These are phyloP conservation scores for Sylvicapra grimmia DNA, from an alignment of 2,113 vertebrate species.

Conservation along the genomic window DNA sequence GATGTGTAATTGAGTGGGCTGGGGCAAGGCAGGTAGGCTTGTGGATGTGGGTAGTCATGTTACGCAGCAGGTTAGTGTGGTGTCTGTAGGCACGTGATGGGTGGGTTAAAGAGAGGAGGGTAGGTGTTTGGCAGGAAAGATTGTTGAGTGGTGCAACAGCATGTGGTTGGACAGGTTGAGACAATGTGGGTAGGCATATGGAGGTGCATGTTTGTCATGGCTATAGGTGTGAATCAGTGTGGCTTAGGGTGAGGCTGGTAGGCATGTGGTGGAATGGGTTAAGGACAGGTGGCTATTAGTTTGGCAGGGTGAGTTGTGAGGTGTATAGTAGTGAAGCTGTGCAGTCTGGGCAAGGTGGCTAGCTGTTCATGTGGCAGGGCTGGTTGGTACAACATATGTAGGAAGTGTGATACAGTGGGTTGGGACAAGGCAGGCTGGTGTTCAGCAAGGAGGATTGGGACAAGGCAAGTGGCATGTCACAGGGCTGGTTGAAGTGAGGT, in stretches of 20 bases:
- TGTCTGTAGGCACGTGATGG: fast-evolving
- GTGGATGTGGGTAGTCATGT: background rate
- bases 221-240: background rate
- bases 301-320: fast-evolving
- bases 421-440: background rate
- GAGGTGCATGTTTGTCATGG: background rate
- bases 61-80: background rate
- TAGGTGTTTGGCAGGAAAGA: background rate
- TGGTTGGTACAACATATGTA: background rate
- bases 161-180: background rate
- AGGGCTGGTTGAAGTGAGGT: background rate
- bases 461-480: background rate
- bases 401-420: background rate
- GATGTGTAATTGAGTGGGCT: background rate
- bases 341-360: background rate
- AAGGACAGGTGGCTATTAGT: background rate
- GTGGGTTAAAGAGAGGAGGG: background rate
- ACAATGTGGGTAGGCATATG: background rate
- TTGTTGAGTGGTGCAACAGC: background rate
- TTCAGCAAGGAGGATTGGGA: background rate
- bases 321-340: background rate
- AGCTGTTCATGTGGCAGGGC: background rate
- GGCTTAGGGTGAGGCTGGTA: background rate
- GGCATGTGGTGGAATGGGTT: background rate
- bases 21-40: background rate